Evolutionary conservation across 2,888 invertebrate species (phyloP).

Genomic region (Chesias legatella): DNA sequence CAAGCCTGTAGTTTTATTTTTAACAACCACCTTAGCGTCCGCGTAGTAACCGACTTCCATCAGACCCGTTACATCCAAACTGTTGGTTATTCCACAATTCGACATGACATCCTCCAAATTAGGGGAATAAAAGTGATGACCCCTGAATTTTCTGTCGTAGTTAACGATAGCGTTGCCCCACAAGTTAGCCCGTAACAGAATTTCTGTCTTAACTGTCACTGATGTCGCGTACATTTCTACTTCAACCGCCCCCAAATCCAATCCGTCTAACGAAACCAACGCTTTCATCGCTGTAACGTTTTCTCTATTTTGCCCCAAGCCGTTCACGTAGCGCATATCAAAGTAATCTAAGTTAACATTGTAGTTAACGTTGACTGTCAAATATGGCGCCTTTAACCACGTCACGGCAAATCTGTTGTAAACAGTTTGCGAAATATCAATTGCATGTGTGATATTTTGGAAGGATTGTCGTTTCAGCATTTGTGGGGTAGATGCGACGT

Average conservation of each 20-base stretch:
- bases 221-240: conserved; percentile 15
- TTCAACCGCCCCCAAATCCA: conserved; percentile 3
- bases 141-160: conserved; percentile 23
- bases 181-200: conserved; percentile 29
- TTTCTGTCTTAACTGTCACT: conserved; percentile 13
- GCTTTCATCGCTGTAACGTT: conserved; percentile 4
- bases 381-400: conserved; percentile 5
- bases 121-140: conserved; percentile 35
- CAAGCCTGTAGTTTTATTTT: conserved; percentile 11
- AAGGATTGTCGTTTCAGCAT: conserved; percentile 8
- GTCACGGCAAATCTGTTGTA: conserved; percentile 9
- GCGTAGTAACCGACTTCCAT: conserved; percentile 18
- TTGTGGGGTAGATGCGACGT: conserved; percentile 5
- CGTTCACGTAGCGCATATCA: conserved; percentile 3
- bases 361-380: conserved; percentile 2
- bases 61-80: conserved; percentile 4
- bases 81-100: conserved; percentile 14
- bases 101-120: conserved; percentile 28
- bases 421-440: conserved; percentile 7
- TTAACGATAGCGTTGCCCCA: conserved; percentile 32
- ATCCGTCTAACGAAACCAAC: conserved; percentile 1
- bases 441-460: conserved; percentile 3
- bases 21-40: conserved; percentile 15
- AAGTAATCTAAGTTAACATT: conserved; percentile 9
- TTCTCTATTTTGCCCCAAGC: conserved; percentile 5